Base-by-base conservation (phyloP, 2,113 vertebrate species). In the Dinomys branickii region DNA sequence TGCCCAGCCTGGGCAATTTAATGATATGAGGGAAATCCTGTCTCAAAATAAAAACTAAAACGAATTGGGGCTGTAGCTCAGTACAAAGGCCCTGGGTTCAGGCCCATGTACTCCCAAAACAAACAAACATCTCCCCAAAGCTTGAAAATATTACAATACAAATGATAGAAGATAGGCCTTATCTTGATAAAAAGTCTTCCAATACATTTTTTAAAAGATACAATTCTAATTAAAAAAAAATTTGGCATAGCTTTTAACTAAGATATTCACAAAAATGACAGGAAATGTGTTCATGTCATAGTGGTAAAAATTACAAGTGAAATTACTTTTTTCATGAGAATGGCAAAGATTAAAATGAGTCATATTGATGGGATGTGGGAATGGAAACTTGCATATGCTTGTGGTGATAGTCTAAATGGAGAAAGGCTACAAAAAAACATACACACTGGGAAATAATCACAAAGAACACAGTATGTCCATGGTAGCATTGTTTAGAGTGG, bases 241-340 rank as follows among this genome's bases (percentile, higher is more conserved):
- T 52, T 6, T 56, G 24, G 24, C 54, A 59, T 80, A 78, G 11
- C n/a, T 22, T 47, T 7, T 95, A 56, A 86, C 33, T 41, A 2
- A 33, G 44, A 22, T 75, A 1, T 67, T 96, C 73, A 73, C 73
- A 77, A 85, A 97, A 85, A 56, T 58, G 61, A 95, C 33, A 35
- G 56, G 22, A 89, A 84, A 33, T 24, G 1, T 69, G 3, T n/a
- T 87, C 35, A 87, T 58, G 91, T 87, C 8, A 58, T 35, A 35
- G 38, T 81, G 69, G 50, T 65, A 50, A 91, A 77, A 44, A 56
- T 38, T n/a, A 14, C 24, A 90, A 61, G 41, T 78, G 83, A 75
- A 90, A 71, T 82, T 63, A 61, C 50, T 78, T 80, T 88, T 88
- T 82, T 75, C 24, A 38, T 94, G 35, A 93, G 59, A 71, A 44